These are phyloP conservation scores for Columbina picui DNA, from an alignment of 2,113 vertebrate species.

Conservation along the genomic window DNA sequence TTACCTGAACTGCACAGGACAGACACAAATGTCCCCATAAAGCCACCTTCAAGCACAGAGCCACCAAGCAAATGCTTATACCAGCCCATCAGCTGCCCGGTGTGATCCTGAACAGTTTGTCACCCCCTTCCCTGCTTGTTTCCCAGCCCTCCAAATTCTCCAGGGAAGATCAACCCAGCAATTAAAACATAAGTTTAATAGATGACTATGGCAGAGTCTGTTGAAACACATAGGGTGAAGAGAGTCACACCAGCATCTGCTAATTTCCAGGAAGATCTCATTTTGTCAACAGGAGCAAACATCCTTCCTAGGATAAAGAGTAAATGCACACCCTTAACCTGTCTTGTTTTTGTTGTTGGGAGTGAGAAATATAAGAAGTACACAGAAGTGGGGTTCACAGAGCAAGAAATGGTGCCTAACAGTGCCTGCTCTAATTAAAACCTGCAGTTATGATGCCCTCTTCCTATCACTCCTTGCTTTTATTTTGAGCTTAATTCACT, in stretches of 20 bases:
- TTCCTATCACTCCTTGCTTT: not conserved
- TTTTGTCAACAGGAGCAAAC: not conserved
- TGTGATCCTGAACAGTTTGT: not conserved
- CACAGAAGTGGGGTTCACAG: not conserved
- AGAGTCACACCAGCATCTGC: not conserved
- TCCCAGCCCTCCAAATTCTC: not conserved
- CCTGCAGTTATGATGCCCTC: too few species aligned
- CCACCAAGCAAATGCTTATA: not conserved
- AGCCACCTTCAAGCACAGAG: not conserved
- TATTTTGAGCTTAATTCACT: not conserved
- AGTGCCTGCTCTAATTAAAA: not conserved
- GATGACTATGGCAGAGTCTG: not conserved
- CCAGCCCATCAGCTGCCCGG: not conserved
- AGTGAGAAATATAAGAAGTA: not conserved
- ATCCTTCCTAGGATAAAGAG: not conserved
- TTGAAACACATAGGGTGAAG: not conserved
- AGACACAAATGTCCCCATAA: not conserved
- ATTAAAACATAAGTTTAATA: not conserved
- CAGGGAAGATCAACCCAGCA: not conserved
- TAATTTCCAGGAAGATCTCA: not conserved
- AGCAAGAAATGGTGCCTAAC: not conserved
- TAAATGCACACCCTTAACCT: not conserved
- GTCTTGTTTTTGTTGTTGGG: not conserved
- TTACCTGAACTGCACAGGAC: constrained; percentile 42
- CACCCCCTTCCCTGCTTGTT: not conserved